Conservation (phyloP, 2,797 vertebrate species). For the Fistularia tabacaria region DNA sequence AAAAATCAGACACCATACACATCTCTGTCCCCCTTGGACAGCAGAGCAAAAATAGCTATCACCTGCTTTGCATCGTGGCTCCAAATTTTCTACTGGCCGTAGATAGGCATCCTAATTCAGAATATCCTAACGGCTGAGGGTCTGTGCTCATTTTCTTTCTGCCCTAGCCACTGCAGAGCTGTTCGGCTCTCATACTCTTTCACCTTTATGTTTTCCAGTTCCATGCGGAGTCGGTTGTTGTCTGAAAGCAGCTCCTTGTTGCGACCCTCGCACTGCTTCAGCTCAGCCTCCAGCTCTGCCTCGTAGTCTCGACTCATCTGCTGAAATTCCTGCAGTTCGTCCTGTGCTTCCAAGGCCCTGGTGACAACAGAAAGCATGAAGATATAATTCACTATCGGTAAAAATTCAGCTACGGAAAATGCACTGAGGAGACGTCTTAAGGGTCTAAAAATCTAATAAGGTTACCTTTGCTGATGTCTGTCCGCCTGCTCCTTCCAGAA, state of each 20-base stretch:
- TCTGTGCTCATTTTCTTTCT: too few relatives aligned
- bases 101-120: constrained; percentile 19
- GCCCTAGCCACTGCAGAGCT: too few relatives aligned
- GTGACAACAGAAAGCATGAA: constrained; percentile 7
- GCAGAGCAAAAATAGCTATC: constrained; percentile 49
- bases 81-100: constrained; percentile 14
- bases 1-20: constrained; percentile 7
- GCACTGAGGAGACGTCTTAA: not conserved
- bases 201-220: constrained; percentile 90
- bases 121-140: not conserved
- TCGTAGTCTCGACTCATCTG: constrained; percentile 97
- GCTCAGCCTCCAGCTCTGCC: constrained; percentile 89
- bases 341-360: constrained; percentile 85
- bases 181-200: not conserved
- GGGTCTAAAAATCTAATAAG: too few relatives aligned
- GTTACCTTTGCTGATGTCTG: constrained; percentile 86
- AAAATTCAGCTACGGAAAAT: not conserved
- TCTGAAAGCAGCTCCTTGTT: constrained; percentile 88
- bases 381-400: not conserved
- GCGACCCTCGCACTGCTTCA: constrained; percentile 88
- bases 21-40: constrained; percentile 31
- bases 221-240: constrained; percentile 84
- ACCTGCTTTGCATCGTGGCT: constrained; percentile 42
- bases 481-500: constrained; percentile 89
- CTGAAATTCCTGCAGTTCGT: constrained; percentile 93